Percentiles rank a stretch among this genome's conserved stretches.
Evolutionary conservation across 1,140 invertebrate species (phyloP).

Genomic region (Amphibalanus amphitrite): DNA sequence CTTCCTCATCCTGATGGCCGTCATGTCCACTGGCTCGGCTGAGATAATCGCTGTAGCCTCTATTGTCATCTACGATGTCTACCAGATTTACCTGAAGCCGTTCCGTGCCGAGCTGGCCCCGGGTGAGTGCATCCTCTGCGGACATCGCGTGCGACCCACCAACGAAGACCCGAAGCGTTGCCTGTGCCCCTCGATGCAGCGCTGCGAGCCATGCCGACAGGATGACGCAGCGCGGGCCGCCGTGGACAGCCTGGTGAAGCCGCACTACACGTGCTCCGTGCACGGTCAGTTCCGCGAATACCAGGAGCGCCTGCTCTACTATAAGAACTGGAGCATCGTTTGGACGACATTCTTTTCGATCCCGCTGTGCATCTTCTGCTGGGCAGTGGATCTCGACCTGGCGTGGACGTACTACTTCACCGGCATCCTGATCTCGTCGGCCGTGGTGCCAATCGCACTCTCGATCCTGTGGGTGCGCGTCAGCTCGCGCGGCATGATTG

Average conservation of each 20-base stretch:
- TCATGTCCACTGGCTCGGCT: conserved; percentile 28
- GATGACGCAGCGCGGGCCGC: conserved; percentile 22
- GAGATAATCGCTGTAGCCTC: conserved; percentile 30
- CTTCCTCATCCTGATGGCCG: conserved; percentile 27
- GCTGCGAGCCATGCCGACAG: conserved; percentile 22
- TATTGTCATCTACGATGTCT: conserved; percentile 30
- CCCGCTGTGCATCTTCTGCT: conserved; percentile 25
- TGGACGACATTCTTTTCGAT: conserved; percentile 23
- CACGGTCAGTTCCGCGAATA: conserved; percentile 27
- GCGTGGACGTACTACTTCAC: conserved; percentile 29
- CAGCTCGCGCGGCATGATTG: conserved; percentile 24
- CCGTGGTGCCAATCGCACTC: conserved; percentile 27
- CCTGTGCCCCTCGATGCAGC: conserved; percentile 25
- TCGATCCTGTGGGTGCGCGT: conserved; percentile 28
- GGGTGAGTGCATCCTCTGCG: conserved; percentile 28
- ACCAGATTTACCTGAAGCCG: conserved; percentile 27
- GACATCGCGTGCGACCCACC: conserved; percentile 15
- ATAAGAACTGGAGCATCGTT: conserved; percentile 28
- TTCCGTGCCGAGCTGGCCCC: conserved; percentile 23
- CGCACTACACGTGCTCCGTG: conserved; percentile 23
- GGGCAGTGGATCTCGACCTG: conserved; percentile 23
- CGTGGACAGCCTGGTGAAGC: conserved; percentile 22
- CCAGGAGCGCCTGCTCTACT: conserved; percentile 21
- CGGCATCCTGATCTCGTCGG: conserved; percentile 29
- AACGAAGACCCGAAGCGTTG: conserved; percentile 24